Conservation (phyloP, 1,140 invertebrate species). For the Agrypnia vestita region DNA sequence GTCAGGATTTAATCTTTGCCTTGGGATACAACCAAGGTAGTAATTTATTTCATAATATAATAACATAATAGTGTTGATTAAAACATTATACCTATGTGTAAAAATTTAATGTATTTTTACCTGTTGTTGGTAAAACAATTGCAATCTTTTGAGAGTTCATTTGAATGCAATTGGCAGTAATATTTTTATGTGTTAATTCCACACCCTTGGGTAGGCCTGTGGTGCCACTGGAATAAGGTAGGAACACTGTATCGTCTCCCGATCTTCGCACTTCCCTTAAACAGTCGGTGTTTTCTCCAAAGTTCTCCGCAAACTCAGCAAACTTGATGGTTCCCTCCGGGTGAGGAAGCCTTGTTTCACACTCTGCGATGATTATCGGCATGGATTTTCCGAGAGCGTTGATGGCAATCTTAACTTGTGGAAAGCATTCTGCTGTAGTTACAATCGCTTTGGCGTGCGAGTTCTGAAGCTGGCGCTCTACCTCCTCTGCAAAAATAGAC, state of each 20-base stretch:
- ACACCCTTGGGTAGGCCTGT: conserved; percentile 93
- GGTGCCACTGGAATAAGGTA: conserved; percentile 89
- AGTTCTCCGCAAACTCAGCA: conserved; percentile 71
- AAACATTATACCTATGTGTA: too few species aligned
- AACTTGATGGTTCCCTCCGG: conserved; percentile 75
- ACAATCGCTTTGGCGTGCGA: conserved; percentile 80
- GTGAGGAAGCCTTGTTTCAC: conserved; percentile 63
- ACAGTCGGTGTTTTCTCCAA: conserved; percentile 67
- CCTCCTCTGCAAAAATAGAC: conserved; percentile 82
- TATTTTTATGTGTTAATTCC: conserved; percentile 81
- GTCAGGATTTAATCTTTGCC: too few species aligned
- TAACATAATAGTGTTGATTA: too few species aligned
- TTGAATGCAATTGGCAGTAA: conserved; percentile 74
- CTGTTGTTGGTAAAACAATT: conserved; percentile 64
- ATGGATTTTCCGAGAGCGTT: conserved; percentile 68
- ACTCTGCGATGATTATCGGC: conserved; percentile 74
- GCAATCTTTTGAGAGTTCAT: conserved; percentile 65
- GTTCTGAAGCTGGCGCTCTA: conserved; percentile 79
- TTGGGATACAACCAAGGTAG: too few species aligned
- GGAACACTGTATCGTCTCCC: conserved; percentile 71
- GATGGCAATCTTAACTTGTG: conserved; percentile 68
- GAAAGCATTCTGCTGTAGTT: conserved; percentile 73
- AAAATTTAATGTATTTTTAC: conserved; percentile 49
- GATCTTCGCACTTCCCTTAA: conserved; percentile 67
- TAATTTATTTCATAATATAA: too few species aligned